Conservation (phyloP, 2,113 vertebrate genomes). For the Phoenicopterus ruber region DNA sequence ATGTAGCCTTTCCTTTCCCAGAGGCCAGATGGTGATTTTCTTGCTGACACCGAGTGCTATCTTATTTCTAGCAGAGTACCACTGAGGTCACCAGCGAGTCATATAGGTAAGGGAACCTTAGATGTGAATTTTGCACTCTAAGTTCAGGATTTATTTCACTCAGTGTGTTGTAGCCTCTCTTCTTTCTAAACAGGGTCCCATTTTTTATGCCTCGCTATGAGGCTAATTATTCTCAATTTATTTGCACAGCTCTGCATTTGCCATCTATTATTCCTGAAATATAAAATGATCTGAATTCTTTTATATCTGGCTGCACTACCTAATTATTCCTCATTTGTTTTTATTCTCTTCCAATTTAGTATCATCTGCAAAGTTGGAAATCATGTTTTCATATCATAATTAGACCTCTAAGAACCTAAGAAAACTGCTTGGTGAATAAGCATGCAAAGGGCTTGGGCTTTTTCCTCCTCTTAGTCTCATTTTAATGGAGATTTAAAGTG, state of each 20-base stretch:
- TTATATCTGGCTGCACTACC: slow-evolving; percentile 74
- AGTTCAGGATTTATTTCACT: not conserved
- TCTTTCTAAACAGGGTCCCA: slow-evolving; percentile 20
- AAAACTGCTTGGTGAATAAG: slow-evolving; percentile 43
- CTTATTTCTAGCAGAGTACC: not conserved
- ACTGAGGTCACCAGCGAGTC: not conserved
- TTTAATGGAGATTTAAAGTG: slow-evolving; percentile 68
- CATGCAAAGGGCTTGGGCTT: not conserved
- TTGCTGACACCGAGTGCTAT: not conserved
- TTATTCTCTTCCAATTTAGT: slow-evolving; percentile 78
- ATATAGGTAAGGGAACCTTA: not conserved
- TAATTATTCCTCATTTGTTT: slow-evolving; percentile 80
- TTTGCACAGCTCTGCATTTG: slow-evolving; percentile 67
- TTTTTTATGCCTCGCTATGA: slow-evolving; percentile 45
- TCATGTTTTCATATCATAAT: slow-evolving; percentile 78
- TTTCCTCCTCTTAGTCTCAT: not conserved
- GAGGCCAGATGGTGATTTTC: not conserved
- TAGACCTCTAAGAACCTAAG: slow-evolving; percentile 68
- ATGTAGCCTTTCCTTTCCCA: not conserved
- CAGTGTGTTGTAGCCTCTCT: not conserved
- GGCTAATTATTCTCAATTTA: slow-evolving; percentile 77
- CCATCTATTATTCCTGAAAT: slow-evolving; percentile 71
- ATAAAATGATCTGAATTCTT: slow-evolving; percentile 70
- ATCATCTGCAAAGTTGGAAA: slow-evolving; percentile 76
- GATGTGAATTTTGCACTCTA: not conserved